phyloP scores from a whole-genome alignment of 2,888 invertebrate genomes.

The Pachycephus smyrnensis region DNA sequence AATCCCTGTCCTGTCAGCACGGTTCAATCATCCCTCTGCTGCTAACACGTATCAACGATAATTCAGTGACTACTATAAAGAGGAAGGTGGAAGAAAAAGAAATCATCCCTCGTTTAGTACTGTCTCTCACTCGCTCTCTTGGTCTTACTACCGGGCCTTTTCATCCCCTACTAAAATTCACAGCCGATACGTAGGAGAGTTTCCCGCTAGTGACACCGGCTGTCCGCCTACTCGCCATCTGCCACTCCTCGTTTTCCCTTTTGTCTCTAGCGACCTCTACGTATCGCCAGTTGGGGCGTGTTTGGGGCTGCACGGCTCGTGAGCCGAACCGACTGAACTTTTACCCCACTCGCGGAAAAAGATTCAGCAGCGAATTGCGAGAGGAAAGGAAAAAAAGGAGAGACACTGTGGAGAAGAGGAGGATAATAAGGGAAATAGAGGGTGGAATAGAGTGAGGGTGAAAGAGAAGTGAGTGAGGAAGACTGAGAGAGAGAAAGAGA shows the following conservation, averaged over 20 bases:
- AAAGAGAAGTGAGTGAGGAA: neutral
- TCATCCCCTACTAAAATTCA: neutral
- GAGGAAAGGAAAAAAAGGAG: neutral
- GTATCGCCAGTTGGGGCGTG: slow-evolving; percentile 48
- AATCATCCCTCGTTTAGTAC: neutral
- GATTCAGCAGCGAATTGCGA: neutral
- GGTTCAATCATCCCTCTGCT: neutral
- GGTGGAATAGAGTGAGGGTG: neutral
- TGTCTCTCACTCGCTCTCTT: neutral
- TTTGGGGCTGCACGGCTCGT: slow-evolving; percentile 29
- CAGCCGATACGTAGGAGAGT: neutral
- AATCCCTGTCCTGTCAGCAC: neutral
- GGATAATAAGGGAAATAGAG: slow-evolving; percentile 1
- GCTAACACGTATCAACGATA: neutral
- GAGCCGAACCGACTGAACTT: slow-evolving; percentile 12
- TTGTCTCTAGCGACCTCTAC: slow-evolving; percentile 37
- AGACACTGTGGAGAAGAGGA: neutral
- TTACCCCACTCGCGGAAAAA: neutral
- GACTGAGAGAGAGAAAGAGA: neutral
- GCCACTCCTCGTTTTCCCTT: slow-evolving; percentile 20
- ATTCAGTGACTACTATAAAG: neutral
- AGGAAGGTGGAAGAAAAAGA: neutral
- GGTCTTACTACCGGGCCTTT: neutral
- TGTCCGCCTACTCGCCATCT: neutral
- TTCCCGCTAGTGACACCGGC: neutral